A percentile compares a stretch with the other conserved stretches of the same genome.
Evolutionary conservation across 2,113 vertebrate genomes (phyloP).

Genomic region (Copsychus sechellarum): DNA sequence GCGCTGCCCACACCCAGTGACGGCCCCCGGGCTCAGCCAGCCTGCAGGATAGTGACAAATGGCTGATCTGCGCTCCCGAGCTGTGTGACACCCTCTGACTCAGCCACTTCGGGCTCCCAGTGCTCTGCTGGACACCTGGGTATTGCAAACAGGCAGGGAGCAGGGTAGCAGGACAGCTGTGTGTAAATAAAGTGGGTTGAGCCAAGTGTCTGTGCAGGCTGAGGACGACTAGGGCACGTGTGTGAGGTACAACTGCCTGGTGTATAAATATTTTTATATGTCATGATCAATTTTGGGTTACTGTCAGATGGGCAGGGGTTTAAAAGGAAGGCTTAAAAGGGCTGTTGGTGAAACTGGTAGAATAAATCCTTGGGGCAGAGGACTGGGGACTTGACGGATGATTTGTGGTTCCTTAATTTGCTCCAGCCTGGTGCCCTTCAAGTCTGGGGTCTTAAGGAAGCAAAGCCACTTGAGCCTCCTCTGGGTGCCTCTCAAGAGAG

Average conservation of each 20-base stretch:
- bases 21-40: not conserved
- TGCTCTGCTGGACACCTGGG: not conserved
- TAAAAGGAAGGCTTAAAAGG: not conserved
- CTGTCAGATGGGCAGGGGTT: not conserved
- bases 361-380: not conserved
- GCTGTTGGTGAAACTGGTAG: not conserved
- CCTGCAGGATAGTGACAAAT: accelerated
- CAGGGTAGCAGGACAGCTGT: not conserved
- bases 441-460: not conserved
- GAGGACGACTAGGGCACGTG: accelerated
- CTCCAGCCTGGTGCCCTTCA: not conserved
- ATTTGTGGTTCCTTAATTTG: not conserved
- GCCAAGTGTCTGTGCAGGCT: not conserved
- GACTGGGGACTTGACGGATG: too few relatives aligned
- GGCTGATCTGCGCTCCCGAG: not conserved
- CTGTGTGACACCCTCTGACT: not conserved
- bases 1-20: not conserved
- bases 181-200: not conserved
- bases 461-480: not conserved
- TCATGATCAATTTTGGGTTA: not conserved
- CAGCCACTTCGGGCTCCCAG: not conserved
- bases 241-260: not conserved
- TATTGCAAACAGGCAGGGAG: not conserved
- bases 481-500: not conserved
- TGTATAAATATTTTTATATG: not conserved